These are phyloP conservation scores for Conops quadrifasciatus DNA, from an alignment of 2,888 invertebrate species.

Conservation along the genomic window DNA sequence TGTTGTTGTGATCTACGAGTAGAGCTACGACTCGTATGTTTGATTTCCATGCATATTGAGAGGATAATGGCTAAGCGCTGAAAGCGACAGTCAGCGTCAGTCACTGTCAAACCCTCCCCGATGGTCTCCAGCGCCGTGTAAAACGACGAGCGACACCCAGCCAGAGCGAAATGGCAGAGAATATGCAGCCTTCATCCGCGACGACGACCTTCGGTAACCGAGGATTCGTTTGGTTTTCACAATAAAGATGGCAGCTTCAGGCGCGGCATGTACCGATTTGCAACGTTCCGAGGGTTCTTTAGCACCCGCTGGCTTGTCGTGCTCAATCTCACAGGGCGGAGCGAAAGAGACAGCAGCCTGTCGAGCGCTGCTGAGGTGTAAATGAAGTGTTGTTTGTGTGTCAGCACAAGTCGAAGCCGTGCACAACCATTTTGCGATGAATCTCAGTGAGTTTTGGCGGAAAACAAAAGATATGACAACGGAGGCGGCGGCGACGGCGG, in stretches of 20 bases:
- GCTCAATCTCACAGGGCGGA: not conserved
- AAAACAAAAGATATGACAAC: constrained; percentile 1
- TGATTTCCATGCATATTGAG: constrained; percentile 20
- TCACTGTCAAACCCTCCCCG: constrained; percentile 13
- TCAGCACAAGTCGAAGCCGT: not conserved
- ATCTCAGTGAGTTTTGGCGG: not conserved
- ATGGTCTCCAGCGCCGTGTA: not conserved
- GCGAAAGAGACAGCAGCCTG: not conserved
- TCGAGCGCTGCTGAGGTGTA: not conserved
- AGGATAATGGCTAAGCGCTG: constrained; percentile 2
- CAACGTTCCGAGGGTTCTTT: not conserved
- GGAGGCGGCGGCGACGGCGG: not conserved
- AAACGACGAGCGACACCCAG: not conserved
- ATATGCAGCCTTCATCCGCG: constrained; percentile 31
- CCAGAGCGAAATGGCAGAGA: constrained; percentile 2
- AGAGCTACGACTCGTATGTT: not conserved
- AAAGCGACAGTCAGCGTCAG: constrained; percentile 14
- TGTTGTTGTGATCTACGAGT: not conserved
- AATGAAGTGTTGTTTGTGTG: constrained; percentile 13
- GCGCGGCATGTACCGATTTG: not conserved
- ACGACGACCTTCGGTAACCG: constrained; percentile 12
- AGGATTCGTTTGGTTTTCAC: constrained; percentile 36
- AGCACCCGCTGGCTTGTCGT: constrained; percentile 20
- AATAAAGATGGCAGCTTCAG: not conserved
- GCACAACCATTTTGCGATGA: constrained; percentile 24